phyloP scores from a whole-genome alignment of 2,113 vertebrate genomes.

The Cheilinus undulatus region DNA sequence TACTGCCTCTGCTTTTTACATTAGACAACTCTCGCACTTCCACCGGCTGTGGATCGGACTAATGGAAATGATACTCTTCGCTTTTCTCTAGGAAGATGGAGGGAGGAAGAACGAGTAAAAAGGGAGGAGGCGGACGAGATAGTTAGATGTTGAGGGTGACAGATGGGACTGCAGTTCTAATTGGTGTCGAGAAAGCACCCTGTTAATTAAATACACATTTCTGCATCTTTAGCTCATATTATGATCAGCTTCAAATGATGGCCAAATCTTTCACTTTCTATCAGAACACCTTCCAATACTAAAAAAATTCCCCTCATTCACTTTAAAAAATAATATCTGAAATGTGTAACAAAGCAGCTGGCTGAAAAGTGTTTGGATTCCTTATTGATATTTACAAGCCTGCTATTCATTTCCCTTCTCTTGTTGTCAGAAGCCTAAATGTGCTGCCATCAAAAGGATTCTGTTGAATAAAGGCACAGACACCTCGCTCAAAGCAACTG shows the following conservation, averaged over 20 bases:
- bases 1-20: slow-evolving; percentile 48
- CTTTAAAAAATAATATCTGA: slow-evolving; percentile 6
- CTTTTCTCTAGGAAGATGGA: slow-evolving; percentile 34
- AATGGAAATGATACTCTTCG: slow-evolving; percentile 47
- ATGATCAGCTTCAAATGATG: slow-evolving; percentile 24
- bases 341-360: slow-evolving; percentile 22
- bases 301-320: neutral
- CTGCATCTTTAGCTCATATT: slow-evolving; percentile 14
- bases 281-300: neutral
- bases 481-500: slow-evolving; percentile 49
- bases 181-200: slow-evolving; percentile 7
- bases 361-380: slow-evolving; percentile 16
- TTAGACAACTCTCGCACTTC: slow-evolving; percentile 42
- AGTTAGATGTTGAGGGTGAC: slow-evolving; percentile 12
- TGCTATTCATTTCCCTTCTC: slow-evolving; percentile 7
- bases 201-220: slow-evolving; percentile 28
- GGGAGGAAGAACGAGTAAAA: neutral
- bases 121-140: neutral
- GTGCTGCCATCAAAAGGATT: slow-evolving; percentile 30
- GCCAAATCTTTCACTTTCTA: slow-evolving; percentile 2
- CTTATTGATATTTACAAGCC: slow-evolving; percentile 20
- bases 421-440: slow-evolving; percentile 29
- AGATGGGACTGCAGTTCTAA: slow-evolving; percentile 28
- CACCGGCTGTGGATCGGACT: slow-evolving; percentile 51
- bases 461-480: slow-evolving; percentile 25